Evolutionary conservation across 2,797 vertebrate species (phyloP).

Genomic region (Tenualosa ilisha): DNA sequence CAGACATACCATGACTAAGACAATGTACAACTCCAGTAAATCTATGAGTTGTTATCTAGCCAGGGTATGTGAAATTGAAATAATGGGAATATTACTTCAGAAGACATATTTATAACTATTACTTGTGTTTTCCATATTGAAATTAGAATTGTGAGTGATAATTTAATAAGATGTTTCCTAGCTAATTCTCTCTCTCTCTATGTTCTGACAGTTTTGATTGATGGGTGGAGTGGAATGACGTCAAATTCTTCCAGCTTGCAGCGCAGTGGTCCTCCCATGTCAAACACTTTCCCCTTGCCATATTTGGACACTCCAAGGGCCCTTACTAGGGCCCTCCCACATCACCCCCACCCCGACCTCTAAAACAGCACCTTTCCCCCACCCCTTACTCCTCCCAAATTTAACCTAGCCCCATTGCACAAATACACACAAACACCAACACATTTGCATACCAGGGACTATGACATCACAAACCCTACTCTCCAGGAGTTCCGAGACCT

Average conservation of each 20-base stretch:
- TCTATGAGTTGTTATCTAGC: too few species aligned
- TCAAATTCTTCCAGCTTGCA: slow-evolving; percentile 98
- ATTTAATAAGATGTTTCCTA: neutral
- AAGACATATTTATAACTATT: too few species aligned
- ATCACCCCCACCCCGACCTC: neutral
- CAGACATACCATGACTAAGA: too few species aligned
- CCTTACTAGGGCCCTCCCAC: slow-evolving; percentile 74
- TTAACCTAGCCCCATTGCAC: neutral
- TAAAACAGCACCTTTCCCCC: slow-evolving; percentile 19
- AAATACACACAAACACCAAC: neutral
- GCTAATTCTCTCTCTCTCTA: neutral
- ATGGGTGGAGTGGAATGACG: slow-evolving; percentile 97
- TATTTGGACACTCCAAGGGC: slow-evolving; percentile 92
- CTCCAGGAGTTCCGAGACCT: slow-evolving; percentile 10
- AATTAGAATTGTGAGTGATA: neutral
- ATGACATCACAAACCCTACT: slow-evolving; percentile 3
- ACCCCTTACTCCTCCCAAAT: neutral
- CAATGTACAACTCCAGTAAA: too few species aligned
- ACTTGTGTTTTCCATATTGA: neutral
- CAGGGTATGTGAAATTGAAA: too few species aligned
- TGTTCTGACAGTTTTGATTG: slow-evolving; percentile 85
- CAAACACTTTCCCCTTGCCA: slow-evolving; percentile 97
- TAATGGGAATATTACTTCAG: too few species aligned
- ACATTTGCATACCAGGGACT: slow-evolving; percentile 11
- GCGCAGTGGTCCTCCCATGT: slow-evolving; percentile 99